phyloP scores from a whole-genome alignment of 2,797 vertebrate genomes.

The Anniella stebbinsi region DNA sequence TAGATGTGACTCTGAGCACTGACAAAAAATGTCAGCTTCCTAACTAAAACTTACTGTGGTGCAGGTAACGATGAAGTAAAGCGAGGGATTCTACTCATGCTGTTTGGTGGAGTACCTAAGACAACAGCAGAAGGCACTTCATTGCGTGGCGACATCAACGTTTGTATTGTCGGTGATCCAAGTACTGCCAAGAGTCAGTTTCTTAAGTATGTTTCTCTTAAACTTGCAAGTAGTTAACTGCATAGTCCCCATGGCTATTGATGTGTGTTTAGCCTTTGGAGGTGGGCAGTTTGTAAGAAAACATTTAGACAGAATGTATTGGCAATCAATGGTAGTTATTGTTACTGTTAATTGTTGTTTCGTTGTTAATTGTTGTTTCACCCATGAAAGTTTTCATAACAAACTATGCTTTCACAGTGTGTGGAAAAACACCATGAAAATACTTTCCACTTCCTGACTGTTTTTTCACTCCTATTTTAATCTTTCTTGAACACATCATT shows the following conservation, averaged over 20 bases:
- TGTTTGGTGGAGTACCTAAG: conserved; percentile 98
- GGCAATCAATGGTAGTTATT: neutral
- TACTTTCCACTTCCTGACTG: neutral
- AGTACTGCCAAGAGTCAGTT: conserved; percentile 99
- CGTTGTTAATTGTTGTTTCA: neutral
- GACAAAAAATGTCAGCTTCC: neutral
- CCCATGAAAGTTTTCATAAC: neutral
- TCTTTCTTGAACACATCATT: neutral
- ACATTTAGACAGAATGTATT: neutral
- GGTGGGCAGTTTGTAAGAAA: neutral
- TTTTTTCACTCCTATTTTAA: neutral
- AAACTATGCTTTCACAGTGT: neutral
- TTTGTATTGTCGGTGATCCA: conserved; percentile 96
- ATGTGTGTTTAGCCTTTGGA: too few species aligned
- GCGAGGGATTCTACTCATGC: conserved; percentile 95
- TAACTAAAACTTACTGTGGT: conserved; percentile 9
- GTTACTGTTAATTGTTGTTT: neutral
- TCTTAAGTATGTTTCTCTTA: conserved; percentile 87
- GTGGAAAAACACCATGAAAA: neutral
- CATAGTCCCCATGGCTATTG: neutral
- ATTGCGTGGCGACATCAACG: conserved; percentile 95
- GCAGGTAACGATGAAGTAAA: conserved; percentile 98
- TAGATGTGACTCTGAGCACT: neutral
- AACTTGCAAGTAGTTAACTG: neutral
- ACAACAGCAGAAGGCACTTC: conserved; percentile 96